Conservation (phyloP, 2,113 vertebrate species). For the Cyprinus carpio region DNA sequence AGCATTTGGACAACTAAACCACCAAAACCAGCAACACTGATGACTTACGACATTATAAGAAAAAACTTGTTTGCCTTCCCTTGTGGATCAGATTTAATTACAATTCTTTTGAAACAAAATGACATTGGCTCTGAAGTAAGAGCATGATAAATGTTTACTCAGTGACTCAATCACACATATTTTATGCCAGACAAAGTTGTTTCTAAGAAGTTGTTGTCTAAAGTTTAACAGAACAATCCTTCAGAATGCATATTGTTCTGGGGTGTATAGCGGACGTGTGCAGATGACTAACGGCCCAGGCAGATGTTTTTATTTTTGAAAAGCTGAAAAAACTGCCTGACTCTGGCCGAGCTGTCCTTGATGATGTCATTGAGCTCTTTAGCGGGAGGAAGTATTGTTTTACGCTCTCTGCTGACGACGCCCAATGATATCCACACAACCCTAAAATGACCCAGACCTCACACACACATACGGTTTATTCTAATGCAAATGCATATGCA, state of each 20-base stretch:
- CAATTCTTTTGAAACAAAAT: neutral
- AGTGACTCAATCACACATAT: neutral
- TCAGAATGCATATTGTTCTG: neutral
- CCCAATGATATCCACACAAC: conserved; percentile 40
- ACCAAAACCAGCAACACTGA: conserved; percentile 6
- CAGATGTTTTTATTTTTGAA: conserved; percentile 44
- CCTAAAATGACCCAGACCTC: conserved; percentile 21
- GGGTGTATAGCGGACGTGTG: neutral
- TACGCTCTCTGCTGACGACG: conserved; percentile 54
- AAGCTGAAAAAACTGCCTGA: conserved; percentile 13
- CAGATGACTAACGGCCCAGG: neutral
- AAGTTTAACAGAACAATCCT: conserved; percentile 23
- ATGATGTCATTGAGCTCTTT: conserved; percentile 70
- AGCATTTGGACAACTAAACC: conserved; percentile 1
- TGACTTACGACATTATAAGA: neutral
- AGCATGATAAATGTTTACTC: conserved; percentile 12
- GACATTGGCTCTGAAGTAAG: neutral
- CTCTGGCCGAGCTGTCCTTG: conserved; percentile 56
- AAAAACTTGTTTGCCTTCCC: conserved; percentile 13
- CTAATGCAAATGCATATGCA: neutral
- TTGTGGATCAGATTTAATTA: conserved; percentile 24
- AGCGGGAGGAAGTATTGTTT: conserved; percentile 71
- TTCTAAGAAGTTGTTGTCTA: neutral
- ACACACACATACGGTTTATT: neutral
- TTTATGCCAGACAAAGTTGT: neutral